Evolutionary conservation across 2,113 vertebrate species (phyloP).

Genomic region (Sigmodon hispidus): DNA sequence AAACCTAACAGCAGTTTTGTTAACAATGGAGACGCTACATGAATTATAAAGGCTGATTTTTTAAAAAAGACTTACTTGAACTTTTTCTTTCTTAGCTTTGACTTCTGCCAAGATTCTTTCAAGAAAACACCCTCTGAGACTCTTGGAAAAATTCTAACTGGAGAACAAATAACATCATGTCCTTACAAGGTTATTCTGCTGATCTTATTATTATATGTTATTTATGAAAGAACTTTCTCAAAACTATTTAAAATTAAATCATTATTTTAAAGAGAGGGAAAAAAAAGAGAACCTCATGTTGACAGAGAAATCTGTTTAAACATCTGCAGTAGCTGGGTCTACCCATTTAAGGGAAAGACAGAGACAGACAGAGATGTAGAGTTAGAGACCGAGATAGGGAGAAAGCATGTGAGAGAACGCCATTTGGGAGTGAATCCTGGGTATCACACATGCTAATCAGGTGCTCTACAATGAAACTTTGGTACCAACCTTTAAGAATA

Average conservation of each 20-base stretch:
- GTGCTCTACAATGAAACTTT: not conserved
- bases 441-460: not conserved
- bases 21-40: not conserved
- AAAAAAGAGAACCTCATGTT: not conserved
- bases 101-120: conserved; percentile 92
- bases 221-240: conserved; percentile 56
- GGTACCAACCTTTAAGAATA: too few species aligned
- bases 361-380: not conserved
- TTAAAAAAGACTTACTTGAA: conserved; percentile 30
- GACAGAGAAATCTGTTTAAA: not conserved
- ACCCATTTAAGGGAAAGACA: not conserved
- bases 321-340: not conserved
- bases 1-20: not conserved
- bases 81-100: conserved; percentile 87
- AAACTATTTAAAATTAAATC: conserved; percentile 15
- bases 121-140: conserved; percentile 93
- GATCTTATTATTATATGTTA: conserved; percentile 35
- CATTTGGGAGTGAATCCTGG: not conserved
- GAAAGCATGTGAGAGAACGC: not conserved
- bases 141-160: conserved; percentile 94
- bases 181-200: conserved; percentile 90
- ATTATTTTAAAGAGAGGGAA: conserved; percentile 38
- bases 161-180: conserved; percentile 93
- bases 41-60: conserved; percentile 34
- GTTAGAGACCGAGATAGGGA: not conserved